Evolutionary conservation across 2,888 invertebrate genomes (phyloP), one percentile per base, ranked within the genome.

Genomic region (Acanthosepion lycidas): DNA sequence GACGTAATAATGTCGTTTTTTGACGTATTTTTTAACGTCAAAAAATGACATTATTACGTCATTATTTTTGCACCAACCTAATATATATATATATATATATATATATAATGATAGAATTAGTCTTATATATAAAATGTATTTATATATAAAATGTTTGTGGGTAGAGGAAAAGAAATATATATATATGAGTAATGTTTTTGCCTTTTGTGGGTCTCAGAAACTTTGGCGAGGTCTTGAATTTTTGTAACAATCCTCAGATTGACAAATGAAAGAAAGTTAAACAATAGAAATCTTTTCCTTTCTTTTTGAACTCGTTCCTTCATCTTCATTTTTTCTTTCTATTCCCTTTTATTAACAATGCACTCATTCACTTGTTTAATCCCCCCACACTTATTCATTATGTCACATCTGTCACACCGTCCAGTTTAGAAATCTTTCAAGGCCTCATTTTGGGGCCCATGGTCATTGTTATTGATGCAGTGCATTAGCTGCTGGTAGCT

Each of bases 181-280:
- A 12, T 51, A 51, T 51, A 51, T 51, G 12, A 12, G 15, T 51
- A 15, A 51, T 51, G 51, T 15, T 51, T 51, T 51, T 28, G n/a
- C 28, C n/a, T 78, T 78, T 78, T 78, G n/a, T 78, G 28, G 78
- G 78, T 78, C 78, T n/a, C n/a, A 28, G n/a, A 78, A 78, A 78
- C 28, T 78, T 78, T 78, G 78, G 78, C n/a, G 28, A 78, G 28
- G 78, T 78, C 78, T 78, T 78, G 78, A n/a, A 78, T n/a, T 78
- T 78, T 28, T 78, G 28, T 78, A 28, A 78, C n/a, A 78, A 78
- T 78, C 78, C 28, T 78, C 78, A n/a, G 78, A 78, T 78, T 78
- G n/a, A 78, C n/a, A 78, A 78, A 78, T 78, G 78, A n/a, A 78
- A n/a, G 78, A 78, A 78, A 78, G n/a, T 78, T 78, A n/a, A 78